These are phyloP conservation scores for Therioaphis trifolii DNA, from an alignment of 2,888 invertebrate species.

Conservation along the genomic window DNA sequence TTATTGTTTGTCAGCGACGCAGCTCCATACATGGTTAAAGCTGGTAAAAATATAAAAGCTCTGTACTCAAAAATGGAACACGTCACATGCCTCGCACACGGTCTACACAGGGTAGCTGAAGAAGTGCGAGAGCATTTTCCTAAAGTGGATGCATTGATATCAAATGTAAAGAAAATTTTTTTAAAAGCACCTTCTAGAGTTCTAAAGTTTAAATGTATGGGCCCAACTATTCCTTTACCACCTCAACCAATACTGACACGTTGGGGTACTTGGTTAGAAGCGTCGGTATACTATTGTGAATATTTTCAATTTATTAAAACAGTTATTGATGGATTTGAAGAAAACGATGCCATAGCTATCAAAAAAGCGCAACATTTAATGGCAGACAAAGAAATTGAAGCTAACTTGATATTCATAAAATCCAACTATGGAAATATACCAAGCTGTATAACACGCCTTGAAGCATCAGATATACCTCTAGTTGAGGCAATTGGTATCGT, in stretches of 20 bases:
- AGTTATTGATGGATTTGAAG: slow-evolving; percentile 62
- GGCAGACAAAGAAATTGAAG: neutral
- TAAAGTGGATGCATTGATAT: no score
- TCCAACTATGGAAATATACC: slow-evolving; percentile 2
- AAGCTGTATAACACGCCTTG: slow-evolving; percentile 21
- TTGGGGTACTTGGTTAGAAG: slow-evolving; percentile 66
- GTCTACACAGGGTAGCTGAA: no score
- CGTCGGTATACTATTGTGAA: slow-evolving; percentile 43
- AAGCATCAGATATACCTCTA: neutral
- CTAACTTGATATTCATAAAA: slow-evolving; percentile 28
- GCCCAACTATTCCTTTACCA: slow-evolving; percentile 65
- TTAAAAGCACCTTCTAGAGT: no score
- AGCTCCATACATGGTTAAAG: neutral
- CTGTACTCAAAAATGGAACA: neutral
- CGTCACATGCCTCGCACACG: neutral
- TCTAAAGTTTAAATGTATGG: neutral
- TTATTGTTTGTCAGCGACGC: neutral
- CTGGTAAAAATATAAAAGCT: neutral
- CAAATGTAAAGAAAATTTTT: no score
- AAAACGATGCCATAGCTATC: slow-evolving; percentile 43
- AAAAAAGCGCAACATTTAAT: slow-evolving; percentile 18
- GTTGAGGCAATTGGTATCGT: neutral
- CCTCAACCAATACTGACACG: slow-evolving; percentile 67
- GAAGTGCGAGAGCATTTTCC: no score
- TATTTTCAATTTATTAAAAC: slow-evolving; percentile 17